Percentiles rank a stretch among this genome's conserved stretches.
phyloP scores from a whole-genome alignment of 2,888 invertebrate species.

The Craniophora ligustri region DNA sequence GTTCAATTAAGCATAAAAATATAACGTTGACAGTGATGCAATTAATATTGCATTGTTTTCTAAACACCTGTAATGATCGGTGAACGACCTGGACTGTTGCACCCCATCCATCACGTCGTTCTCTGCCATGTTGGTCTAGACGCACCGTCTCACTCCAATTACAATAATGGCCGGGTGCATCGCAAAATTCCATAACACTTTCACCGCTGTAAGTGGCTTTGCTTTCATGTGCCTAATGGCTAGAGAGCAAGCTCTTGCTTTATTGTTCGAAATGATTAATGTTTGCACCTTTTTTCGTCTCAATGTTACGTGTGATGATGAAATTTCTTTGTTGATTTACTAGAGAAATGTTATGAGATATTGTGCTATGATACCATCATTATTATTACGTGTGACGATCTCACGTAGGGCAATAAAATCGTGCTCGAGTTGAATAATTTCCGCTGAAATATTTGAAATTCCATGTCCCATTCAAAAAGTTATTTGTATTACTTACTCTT shows the following conservation, averaged over 20 bases:
- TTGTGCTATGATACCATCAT: constrained; percentile 27
- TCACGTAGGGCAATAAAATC: constrained; percentile 10
- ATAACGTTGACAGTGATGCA: constrained; percentile 7
- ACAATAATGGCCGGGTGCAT: constrained; percentile 74
- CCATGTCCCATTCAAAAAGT: neutral
- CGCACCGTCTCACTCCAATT: constrained; percentile 78
- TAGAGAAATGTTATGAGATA: constrained; percentile 28
- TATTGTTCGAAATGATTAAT: constrained; percentile 47
- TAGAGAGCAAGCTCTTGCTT: constrained; percentile 53
- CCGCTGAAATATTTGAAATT: constrained; percentile 9
- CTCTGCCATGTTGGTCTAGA: constrained; percentile 53
- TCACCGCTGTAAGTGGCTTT: constrained; percentile 75
- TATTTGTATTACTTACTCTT: neutral
- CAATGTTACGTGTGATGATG: constrained; percentile 45
- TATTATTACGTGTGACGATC: constrained; percentile 22
- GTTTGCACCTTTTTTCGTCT: constrained; percentile 39
- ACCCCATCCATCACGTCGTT: constrained; percentile 39
- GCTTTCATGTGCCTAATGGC: constrained; percentile 74
- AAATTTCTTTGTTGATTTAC: constrained; percentile 29
- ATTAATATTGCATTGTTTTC: constrained; percentile 30
- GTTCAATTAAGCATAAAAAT: constrained; percentile 10
- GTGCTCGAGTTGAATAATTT: constrained; percentile 5
- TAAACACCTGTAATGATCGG: constrained; percentile 23
- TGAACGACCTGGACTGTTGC: constrained; percentile 40
- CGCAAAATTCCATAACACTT: constrained; percentile 80